Conservation (phyloP, 2,888 invertebrate species). For the Biston betularia region DNA sequence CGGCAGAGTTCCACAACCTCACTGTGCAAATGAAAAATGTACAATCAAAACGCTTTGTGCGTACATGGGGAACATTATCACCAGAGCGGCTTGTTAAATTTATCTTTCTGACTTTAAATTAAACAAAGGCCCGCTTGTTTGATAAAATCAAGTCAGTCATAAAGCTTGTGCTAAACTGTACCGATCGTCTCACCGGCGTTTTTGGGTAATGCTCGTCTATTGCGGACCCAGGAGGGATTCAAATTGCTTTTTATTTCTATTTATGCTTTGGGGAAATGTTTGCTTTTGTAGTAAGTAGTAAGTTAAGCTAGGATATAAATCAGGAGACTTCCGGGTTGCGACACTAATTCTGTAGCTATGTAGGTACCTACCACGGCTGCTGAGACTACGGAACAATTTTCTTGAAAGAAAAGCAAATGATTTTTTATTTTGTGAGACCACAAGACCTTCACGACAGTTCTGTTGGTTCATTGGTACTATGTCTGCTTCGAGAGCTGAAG, state of each 20-base stretch:
- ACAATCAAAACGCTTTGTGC: too few relatives aligned
- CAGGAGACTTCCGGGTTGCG: slow-evolving; percentile 16
- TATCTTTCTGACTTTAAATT: too few relatives aligned
- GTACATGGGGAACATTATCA: too few relatives aligned
- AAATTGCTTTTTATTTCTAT: slow-evolving; percentile 27
- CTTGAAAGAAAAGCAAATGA: not conserved
- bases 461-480: too few relatives aligned
- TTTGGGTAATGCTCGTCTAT: slow-evolving; percentile 21
- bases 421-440: too few relatives aligned
- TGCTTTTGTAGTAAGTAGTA: slow-evolving; percentile 26
- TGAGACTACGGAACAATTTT: not conserved
- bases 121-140: not conserved
- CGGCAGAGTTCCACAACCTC: too few relatives aligned
- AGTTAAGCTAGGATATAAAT: slow-evolving; percentile 23
- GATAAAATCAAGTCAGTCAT: not conserved
- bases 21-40: too few relatives aligned
- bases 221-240: slow-evolving; percentile 26
- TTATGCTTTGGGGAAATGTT: slow-evolving; percentile 25
- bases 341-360: slow-evolving; percentile 2
- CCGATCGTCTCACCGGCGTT: slow-evolving; percentile 22
- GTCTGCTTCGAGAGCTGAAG: too few relatives aligned
- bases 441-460: too few relatives aligned
- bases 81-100: too few relatives aligned
- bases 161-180: slow-evolving; percentile 6
- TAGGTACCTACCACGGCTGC: not conserved